Evolutionary conservation across 2,888 invertebrate species (phyloP).

Genomic region (Alsophila aescularia): DNA sequence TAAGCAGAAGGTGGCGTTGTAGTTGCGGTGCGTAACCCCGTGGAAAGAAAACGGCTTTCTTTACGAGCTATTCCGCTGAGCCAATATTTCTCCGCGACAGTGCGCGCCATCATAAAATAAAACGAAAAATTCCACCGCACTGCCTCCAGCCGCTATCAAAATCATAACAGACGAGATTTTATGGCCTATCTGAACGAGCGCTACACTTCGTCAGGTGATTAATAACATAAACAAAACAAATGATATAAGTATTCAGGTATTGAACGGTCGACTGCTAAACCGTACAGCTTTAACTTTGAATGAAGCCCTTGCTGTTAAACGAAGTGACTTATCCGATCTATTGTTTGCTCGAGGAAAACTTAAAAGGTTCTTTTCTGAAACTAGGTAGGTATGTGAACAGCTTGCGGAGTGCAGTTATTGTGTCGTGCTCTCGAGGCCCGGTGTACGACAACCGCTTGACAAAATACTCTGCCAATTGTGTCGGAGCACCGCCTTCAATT

Average conservation of each 20-base stretch:
- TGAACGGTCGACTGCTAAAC: neutral
- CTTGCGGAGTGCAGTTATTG: slow-evolving; percentile 72
- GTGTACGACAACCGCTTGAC: slow-evolving; percentile 80
- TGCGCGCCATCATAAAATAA: slow-evolving; percentile 84
- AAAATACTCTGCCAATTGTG: slow-evolving; percentile 83
- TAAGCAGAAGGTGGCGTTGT: slow-evolving; percentile 62
- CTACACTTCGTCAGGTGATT: slow-evolving; percentile 70
- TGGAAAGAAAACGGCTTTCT: slow-evolving; percentile 80
- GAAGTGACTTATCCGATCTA: neutral
- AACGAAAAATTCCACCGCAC: slow-evolving; percentile 83
- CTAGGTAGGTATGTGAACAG: slow-evolving; percentile 40
- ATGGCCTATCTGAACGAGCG: slow-evolving; percentile 68
- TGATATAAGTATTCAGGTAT: slow-evolving; percentile 30
- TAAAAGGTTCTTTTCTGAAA: slow-evolving; percentile 21
- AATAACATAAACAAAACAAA: slow-evolving; percentile 60
- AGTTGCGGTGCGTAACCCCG: slow-evolving; percentile 80
- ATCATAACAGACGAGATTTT: slow-evolving; percentile 82
- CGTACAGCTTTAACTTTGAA: neutral
- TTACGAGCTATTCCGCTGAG: slow-evolving; percentile 84
- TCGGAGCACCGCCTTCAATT: slow-evolving; percentile 81
- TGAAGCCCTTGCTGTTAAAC: slow-evolving; percentile 1
- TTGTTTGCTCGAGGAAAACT: slow-evolving; percentile 7
- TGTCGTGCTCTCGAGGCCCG: slow-evolving; percentile 62
- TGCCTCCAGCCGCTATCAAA: slow-evolving; percentile 77
- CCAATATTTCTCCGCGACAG: slow-evolving; percentile 84